Conservation (phyloP, 2,113 vertebrate species). For the Collichthys lucidus region DNA sequence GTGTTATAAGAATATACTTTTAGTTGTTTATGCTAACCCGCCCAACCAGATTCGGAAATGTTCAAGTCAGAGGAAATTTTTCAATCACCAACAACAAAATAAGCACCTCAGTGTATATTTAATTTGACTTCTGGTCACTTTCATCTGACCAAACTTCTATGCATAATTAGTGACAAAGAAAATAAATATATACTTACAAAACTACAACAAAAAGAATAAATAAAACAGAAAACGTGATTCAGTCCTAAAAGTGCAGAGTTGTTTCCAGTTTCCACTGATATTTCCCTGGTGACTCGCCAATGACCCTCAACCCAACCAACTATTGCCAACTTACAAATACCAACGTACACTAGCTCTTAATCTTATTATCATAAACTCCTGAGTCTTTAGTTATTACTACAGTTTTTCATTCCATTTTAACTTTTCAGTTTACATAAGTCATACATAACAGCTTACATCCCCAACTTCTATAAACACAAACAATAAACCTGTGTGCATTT, state of each 20-base stretch:
- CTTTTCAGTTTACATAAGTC: conserved; percentile 46
- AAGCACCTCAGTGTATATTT: conserved; percentile 27
- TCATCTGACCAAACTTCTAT: background rate
- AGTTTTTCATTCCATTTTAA: conserved; percentile 57
- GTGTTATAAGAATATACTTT: background rate
- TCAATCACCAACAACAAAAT: conserved; percentile 20
- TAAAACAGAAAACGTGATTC: conserved; percentile 43
- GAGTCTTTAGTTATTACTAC: conserved; percentile 19
- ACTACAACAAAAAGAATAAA: conserved; percentile 47
- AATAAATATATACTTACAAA: conserved; percentile 63
- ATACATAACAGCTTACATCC: background rate
- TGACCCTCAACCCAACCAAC: conserved; percentile 8
- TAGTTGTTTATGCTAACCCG: background rate
- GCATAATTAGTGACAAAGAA: conserved; percentile 31
- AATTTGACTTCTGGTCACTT: conserved; percentile 3
- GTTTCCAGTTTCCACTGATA: conserved; percentile 32
- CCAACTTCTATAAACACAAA: conserved; percentile 2
- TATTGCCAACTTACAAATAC: conserved; percentile 33
- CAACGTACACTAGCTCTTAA: conserved; percentile 33
- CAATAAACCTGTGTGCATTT: conserved; percentile 16
- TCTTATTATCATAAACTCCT: conserved; percentile 48
- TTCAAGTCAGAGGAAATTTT: background rate
- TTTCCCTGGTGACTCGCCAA: conserved; percentile 20
- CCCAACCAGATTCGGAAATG: background rate
- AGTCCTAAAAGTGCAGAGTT: conserved; percentile 48